Base-by-base conservation (phyloP, 2,797 vertebrate genomes). In the Spondyliosoma cantharus region DNA sequence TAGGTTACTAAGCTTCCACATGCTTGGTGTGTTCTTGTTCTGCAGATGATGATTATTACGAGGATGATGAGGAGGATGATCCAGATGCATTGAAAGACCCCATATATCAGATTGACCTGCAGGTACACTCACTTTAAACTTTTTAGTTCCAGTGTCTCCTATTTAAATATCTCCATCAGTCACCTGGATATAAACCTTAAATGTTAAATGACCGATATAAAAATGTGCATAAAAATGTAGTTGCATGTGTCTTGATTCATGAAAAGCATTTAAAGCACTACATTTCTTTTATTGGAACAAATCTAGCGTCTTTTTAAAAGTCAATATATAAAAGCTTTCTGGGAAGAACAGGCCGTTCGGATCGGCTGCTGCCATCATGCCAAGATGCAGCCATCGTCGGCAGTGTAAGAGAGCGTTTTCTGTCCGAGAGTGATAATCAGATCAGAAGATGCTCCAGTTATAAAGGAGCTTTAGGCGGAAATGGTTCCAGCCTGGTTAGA, bases 41-140 rank as follows among this genome's bases (percentile, higher is more conserved):
- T 75, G 80, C 87, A 99, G 98, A 98, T 92, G 98, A 99, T 16
- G 98, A 99, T 94, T 99, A 97, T 93, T 99, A 99, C 72, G 98
- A 99, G 86, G 98, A 99, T 58, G 98, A 96, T 78, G 95, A 99
- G 69, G 98, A 99, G 61, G 98, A 99, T 0, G 98, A 99, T 91
- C 97, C 97, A 19, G 98, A 99, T 88, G 97, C 97, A 54, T 93
- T 99, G 91, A 99, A 98, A 93, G 98, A 99, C 85, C 98, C 98
- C 54, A 96, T 99, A 82, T 98, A 98, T 90, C 98, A 96, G 92
- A 96, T 99, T 86, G 98, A 99, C 75, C 94, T 99, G 70, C 98
- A 99, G 97, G 98, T 98, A 94, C 32, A 46, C 24, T 3, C 5
- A 29, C 9, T 32, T 54, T 45, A 5, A 68, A 49, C 19, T 20